Evolutionary conservation across 2,113 vertebrate species (phyloP), one percentile per base, ranked within the genome.

Genomic region (Anhinga anhinga): DNA sequence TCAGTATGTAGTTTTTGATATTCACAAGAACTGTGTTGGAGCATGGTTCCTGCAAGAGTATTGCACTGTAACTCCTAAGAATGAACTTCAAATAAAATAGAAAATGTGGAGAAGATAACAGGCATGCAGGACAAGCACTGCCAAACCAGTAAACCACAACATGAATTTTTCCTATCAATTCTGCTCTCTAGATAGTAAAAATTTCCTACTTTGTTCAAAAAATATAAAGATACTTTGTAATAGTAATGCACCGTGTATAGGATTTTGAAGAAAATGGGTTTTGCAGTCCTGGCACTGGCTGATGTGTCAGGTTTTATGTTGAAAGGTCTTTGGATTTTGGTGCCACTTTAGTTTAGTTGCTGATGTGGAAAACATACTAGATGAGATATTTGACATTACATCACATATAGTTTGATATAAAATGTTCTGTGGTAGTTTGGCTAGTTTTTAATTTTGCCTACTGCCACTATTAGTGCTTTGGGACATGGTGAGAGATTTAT

Each of bases 381-480:
- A 67, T 66, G 56, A 69, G 49, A 36, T 83, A 55, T 77, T 82
- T 93, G 45, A 50, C 18, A 49, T 86, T 59, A 7, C 0, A 1
- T 76, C 79, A 61, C 34, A 45, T 29, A 49, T 20, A 55, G 14
- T 49, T 74, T 82, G 63, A 82, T 62, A 84, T 50, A 49, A 82
- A 95, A 78, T 62, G 27, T 56, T 92, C 59, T 83, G 6, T 59
- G 23, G 22, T 71, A 73, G 36, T 80, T 70, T 76, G 58, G 34
- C 45, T 91, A 59, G 20, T 15, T 94, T 95, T 96, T 92, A 86
- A 78, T 82, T 91, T 91, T 91, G 36, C 42, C 13, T 90, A 14
- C 65, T 94, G 52, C 42, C 59, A 69, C 30, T 86, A 7, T 67
- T 58, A 85, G 36, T 79, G 56, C 63, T 90, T 83, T 92, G 62